Evolutionary conservation across 2,113 vertebrate genomes (phyloP).

Genomic region (Cynoglossus semilaevis): DNA sequence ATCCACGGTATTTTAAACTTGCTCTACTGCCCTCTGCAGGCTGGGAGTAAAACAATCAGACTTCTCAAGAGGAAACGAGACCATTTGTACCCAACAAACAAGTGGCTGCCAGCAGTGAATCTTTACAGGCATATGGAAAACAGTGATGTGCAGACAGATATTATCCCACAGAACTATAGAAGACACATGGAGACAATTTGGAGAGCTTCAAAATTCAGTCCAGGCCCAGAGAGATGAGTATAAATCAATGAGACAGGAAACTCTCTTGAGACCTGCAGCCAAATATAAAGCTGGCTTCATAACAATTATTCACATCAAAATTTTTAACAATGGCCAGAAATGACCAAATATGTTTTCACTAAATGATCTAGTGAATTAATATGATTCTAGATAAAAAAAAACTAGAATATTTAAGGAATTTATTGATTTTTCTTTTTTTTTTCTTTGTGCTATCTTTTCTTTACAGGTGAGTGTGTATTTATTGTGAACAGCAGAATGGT

Average conservation of each 20-base stretch:
- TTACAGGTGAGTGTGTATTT: too few relatives aligned
- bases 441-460: too few relatives aligned
- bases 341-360: too few relatives aligned
- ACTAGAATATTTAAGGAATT: neutral
- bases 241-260: slow-evolving; percentile 27
- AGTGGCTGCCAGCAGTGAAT: slow-evolving; percentile 6
- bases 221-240: neutral
- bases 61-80: slow-evolving; percentile 9
- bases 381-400: neutral
- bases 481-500: neutral
- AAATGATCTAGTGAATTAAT: neutral
- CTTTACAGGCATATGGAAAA: slow-evolving; percentile 23
- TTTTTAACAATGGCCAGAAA: too few relatives aligned
- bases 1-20: neutral
- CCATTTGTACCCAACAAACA: slow-evolving; percentile 12
- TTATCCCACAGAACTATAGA: neutral
- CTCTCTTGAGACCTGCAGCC: neutral
- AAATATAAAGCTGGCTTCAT: neutral
- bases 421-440: neutral
- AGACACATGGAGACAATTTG: slow-evolving; percentile 42
- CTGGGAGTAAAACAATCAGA: neutral
- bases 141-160: neutral
- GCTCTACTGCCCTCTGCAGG: slow-evolving; percentile 47
- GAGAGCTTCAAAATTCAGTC: neutral
- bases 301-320: neutral